Evolutionary conservation across 2,113 vertebrate species (phyloP).

Genomic region (Nibea coibor): DNA sequence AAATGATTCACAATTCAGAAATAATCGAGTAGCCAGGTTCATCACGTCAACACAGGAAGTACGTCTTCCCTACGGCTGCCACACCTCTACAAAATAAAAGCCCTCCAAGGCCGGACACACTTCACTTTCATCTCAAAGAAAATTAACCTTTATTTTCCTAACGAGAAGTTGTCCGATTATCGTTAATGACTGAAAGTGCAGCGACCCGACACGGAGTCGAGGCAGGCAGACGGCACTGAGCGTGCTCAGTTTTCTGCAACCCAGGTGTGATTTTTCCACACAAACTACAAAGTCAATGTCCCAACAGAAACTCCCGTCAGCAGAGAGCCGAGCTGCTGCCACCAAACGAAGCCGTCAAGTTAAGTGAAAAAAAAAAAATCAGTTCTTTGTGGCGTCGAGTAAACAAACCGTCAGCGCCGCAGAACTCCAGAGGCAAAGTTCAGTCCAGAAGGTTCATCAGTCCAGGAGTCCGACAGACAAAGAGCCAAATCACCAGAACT

Average conservation of each 20-base stretch:
- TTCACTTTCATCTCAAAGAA: slow-evolving; percentile 19
- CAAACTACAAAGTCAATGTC: slow-evolving; percentile 7
- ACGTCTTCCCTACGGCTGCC: slow-evolving; percentile 39
- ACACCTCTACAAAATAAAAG: slow-evolving; percentile 60
- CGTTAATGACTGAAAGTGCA: background rate
- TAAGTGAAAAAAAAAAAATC: slow-evolving; percentile 6
- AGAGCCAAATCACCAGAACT: slow-evolving; percentile 83
- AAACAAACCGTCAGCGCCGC: slow-evolving; percentile 39
- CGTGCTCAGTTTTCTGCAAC: slow-evolving; percentile 16
- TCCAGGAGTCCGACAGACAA: slow-evolving; percentile 49
- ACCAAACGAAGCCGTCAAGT: slow-evolving; percentile 13
- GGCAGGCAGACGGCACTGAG: slow-evolving; percentile 19
- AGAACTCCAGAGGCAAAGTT: slow-evolving; percentile 30
- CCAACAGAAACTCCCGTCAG: slow-evolving; percentile 5
- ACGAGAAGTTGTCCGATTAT: background rate
- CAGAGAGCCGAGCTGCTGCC: slow-evolving; percentile 19
- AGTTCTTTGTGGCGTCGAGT: slow-evolving; percentile 48
- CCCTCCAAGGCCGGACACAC: background rate
- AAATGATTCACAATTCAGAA: slow-evolving; percentile 76
- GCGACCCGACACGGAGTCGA: background rate
- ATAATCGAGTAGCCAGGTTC: slow-evolving; percentile 55
- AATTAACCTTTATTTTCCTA: background rate
- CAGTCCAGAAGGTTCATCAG: slow-evolving; percentile 40
- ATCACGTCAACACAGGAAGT: slow-evolving; percentile 68
- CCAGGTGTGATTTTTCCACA: background rate